Evolutionary conservation across 92 coral and sea anemone species (phyloP).

Genomic region (Virgularia gustaviana): DNA sequence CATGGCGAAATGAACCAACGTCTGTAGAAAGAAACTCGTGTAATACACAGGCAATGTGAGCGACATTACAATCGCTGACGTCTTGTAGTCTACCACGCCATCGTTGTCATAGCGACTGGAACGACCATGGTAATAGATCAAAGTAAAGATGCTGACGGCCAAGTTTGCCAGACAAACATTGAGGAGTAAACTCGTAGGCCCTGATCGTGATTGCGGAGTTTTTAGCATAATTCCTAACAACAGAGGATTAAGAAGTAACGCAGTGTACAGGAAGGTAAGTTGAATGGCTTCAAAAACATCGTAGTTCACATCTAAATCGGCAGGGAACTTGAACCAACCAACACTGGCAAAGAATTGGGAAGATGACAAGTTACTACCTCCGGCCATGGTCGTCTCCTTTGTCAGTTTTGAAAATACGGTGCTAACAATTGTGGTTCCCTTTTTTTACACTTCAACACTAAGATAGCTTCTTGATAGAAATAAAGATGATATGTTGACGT

Average conservation of each 20-base stretch:
- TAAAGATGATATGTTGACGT: too few relatives aligned
- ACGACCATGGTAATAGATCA: not conserved
- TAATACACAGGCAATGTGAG: slow-evolving; percentile 16
- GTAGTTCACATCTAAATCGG: not conserved
- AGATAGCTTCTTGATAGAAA: too few relatives aligned
- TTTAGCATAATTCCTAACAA: slow-evolving; percentile 14
- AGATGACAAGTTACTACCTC: not conserved
- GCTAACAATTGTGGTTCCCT: too few relatives aligned
- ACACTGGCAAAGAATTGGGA: not conserved
- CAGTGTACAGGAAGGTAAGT: not conserved
- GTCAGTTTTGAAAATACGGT: not conserved
- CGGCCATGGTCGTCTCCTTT: slow-evolving; percentile 6
- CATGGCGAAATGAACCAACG: slow-evolving; percentile 5
- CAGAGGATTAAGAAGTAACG: slow-evolving; percentile 1
- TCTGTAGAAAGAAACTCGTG: not conserved
- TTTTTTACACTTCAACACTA: too few relatives aligned
- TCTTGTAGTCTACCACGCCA: not conserved
- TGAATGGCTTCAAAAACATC: slow-evolving; percentile 6
- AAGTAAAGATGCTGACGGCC: not conserved
- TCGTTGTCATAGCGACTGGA: not conserved
- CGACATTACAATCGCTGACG: not conserved
- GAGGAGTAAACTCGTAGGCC: not conserved
- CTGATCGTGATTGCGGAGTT: not conserved
- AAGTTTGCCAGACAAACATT: slow-evolving; percentile 14
- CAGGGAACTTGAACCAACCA: slow-evolving; percentile 29